A percentile compares a stretch with the other conserved stretches of the same genome.
Conservation (phyloP, 2,113 vertebrate species). For the Brachionichthys hirsutus region DNA sequence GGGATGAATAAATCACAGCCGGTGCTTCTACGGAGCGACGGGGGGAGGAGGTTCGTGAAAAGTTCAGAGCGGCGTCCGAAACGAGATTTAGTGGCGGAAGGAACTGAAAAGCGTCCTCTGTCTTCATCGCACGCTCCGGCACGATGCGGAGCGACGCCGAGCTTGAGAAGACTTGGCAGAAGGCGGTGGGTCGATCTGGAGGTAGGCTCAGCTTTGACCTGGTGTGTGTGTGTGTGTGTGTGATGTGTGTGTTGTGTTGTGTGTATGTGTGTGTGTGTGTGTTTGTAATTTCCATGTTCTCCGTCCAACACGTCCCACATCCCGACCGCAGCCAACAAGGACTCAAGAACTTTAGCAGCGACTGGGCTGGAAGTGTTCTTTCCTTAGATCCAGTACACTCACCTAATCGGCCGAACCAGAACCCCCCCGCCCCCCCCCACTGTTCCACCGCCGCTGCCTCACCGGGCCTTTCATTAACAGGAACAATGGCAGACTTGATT, state of each 20-base stretch:
- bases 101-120: constrained; percentile 35
- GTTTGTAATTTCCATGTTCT: constrained; percentile 25
- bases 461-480: constrained; percentile 38
- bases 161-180: constrained; percentile 59
- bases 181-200: constrained; percentile 55
- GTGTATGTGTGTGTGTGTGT: constrained; percentile 4
- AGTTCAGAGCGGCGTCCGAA: background rate
- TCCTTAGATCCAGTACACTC: constrained; percentile 16
- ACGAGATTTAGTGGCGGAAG: background rate
- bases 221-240: constrained; percentile 38
- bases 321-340: constrained; percentile 53
- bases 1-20: constrained; percentile 52
- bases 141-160: constrained; percentile 37
- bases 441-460: constrained; percentile 39
- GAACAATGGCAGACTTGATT: constrained; percentile 33
- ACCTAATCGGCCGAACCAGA: constrained; percentile 17
- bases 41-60: constrained; percentile 8
- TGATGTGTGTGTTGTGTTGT: constrained; percentile 17
- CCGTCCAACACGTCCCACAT: constrained; percentile 65
- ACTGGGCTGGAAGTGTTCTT: constrained; percentile 25
- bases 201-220: constrained; percentile 50
- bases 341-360: constrained; percentile 33
- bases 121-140: constrained; percentile 51
- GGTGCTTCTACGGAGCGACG: constrained; percentile 16
- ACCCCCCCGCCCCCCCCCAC: background rate